Evolutionary conservation across 2,113 vertebrate species (phyloP), one percentile per base, ranked within the genome.

Genomic region (Bothrops jararaca): DNA sequence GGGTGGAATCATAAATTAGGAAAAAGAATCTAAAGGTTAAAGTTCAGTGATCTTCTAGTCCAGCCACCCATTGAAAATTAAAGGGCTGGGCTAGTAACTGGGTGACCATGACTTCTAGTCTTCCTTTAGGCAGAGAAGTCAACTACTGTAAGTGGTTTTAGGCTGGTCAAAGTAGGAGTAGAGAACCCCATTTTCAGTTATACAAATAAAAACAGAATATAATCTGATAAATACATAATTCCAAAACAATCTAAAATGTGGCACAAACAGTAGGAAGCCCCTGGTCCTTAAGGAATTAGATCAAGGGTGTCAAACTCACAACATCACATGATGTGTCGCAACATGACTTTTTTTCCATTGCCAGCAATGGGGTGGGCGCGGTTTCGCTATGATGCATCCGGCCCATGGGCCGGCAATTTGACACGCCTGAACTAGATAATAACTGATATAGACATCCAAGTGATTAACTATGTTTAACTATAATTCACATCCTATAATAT

Each of bases 381-480:
- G 48, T 50, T 50, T 50, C 1, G 8, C 48, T 50, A 50, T 50
- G 48, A 50, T 50, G 48, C 48, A 50, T 50, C 48, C 1, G 48
- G 48, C 48, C 48, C 1, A 1, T 9, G 8, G 8, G 48, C 48
- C 1, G 8, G 48, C 48, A 50, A 8, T 50, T 50, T 50, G 48
- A 50, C 48, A 50, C 48, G 8, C 8, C 48, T 50, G 96, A 91
- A 94, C 85, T 12, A 64, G 10, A 29, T 29, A 34, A 86, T 96
- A 96, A 95, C 91, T 96, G 91, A 91, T 96, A 94, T 95, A 95
- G 93, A 85, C 58, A 95, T 94, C 92, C 95, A 94, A 93, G 94
- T 90, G 92, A 90, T 95, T 94, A 94, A 92, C 0, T 5, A 89
- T 94, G 88, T 94, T 95, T 96, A 94, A 10, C 90, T 94, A 11